These are phyloP conservation scores for Myrmophylax atrothorax DNA, from an alignment of 2,113 vertebrate genomes.

Conservation along the genomic window DNA sequence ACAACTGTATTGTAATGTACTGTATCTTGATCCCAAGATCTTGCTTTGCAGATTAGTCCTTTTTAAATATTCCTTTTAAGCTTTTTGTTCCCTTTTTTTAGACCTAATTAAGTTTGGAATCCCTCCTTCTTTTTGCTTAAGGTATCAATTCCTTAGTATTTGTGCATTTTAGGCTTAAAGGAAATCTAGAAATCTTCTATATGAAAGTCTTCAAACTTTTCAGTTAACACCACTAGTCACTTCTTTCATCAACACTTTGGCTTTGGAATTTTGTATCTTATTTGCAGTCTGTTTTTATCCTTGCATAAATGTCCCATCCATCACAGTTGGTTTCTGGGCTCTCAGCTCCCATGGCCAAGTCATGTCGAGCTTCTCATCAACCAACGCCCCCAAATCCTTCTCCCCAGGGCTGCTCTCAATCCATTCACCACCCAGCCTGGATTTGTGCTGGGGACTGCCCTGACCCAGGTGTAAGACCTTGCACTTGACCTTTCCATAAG, in stretches of 20 bases:
- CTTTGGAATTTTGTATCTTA: background rate
- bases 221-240: background rate
- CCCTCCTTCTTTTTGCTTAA: background rate
- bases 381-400: background rate
- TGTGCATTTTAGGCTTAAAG: background rate
- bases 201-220: background rate
- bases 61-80: background rate
- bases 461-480: background rate
- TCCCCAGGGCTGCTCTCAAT: background rate
- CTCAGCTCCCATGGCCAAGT: background rate
- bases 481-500: background rate
- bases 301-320: background rate
- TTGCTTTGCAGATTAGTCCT: background rate
- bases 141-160: background rate
- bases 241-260: background rate
- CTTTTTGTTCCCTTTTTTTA: background rate
- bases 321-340: background rate
- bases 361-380: background rate
- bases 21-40: background rate
- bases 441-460: background rate
- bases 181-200: background rate
- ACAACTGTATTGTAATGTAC: background rate
- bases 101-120: background rate
- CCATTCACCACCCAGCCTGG: background rate
- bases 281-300: background rate